These are phyloP conservation scores for Epinephelus malabaricus DNA, from an alignment of 2,797 vertebrate genomes.

Conservation along the genomic window DNA sequence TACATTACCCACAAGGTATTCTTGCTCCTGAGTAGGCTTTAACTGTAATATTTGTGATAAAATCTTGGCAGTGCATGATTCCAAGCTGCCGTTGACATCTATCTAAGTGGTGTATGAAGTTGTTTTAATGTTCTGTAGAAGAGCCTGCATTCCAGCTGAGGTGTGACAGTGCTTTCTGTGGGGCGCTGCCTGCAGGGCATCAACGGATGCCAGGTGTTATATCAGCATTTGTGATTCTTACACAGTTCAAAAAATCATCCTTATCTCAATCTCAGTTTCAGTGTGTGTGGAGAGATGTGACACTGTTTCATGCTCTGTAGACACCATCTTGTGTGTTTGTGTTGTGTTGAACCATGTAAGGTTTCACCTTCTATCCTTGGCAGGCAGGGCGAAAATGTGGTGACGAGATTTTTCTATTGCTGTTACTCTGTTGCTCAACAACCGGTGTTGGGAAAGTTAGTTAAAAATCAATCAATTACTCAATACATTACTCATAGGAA, in stretches of 20 bases:
- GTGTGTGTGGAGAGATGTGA: constrained; percentile 45
- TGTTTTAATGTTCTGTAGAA: constrained; percentile 61
- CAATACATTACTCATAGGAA: neutral
- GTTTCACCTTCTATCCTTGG: constrained; percentile 32
- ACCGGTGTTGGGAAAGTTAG: neutral
- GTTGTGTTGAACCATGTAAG: constrained; percentile 19
- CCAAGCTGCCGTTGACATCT: constrained; percentile 66
- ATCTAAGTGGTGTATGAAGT: constrained; percentile 70
- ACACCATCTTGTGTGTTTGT: constrained; percentile 13
- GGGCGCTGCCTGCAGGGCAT: constrained; percentile 58
- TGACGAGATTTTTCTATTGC: neutral
- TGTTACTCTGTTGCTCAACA: constrained; percentile 1
- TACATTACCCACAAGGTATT: constrained; percentile 43
- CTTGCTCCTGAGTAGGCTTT: constrained; percentile 44
- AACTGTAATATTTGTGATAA: constrained; percentile 55
- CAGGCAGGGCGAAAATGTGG: constrained; percentile 23
- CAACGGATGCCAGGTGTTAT: constrained; percentile 64
- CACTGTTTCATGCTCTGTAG: neutral
- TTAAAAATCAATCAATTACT: neutral
- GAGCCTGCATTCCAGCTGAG: constrained; percentile 65
- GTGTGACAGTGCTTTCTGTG: constrained; percentile 54
- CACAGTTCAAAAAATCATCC: constrained; percentile 52
- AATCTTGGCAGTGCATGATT: constrained; percentile 60
- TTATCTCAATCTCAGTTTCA: constrained; percentile 36
- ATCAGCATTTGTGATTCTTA: constrained; percentile 62